Evolutionary conservation across 2,888 invertebrate species (phyloP).

Genomic region (Chrysolina haemoptera): DNA sequence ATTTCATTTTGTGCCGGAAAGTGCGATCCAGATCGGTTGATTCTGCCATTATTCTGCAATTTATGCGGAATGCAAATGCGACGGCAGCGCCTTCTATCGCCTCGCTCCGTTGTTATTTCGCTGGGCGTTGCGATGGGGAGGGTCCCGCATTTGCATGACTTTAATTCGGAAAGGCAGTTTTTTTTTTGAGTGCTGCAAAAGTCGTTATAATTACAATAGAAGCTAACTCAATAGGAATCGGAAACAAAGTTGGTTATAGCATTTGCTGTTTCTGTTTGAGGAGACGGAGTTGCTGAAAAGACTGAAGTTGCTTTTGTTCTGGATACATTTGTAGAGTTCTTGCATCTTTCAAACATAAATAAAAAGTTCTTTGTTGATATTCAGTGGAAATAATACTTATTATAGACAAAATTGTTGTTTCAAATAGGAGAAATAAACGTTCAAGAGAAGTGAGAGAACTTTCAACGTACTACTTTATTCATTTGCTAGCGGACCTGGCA

Average conservation of each 20-base stretch:
- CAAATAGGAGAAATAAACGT: too few species aligned
- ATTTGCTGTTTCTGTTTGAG: neutral
- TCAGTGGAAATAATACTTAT: too few species aligned
- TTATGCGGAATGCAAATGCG: constrained; percentile 19
- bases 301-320: neutral
- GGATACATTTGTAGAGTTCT: too few species aligned
- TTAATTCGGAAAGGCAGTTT: neutral
- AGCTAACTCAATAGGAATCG: neutral
- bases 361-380: too few species aligned
- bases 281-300: neutral
- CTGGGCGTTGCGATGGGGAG: neutral
- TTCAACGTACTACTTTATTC: too few species aligned
- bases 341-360: too few species aligned
- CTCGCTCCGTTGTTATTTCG: constrained; percentile 1
- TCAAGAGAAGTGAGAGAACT: too few species aligned
- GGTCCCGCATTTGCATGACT: constrained; percentile 10
- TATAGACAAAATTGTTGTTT: too few species aligned
- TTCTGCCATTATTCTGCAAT: constrained; percentile 22
- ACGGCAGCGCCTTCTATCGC: neutral
- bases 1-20: constrained; percentile 25
- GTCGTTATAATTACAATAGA: constrained; percentile 3
- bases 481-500: too few species aligned
- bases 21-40: constrained; percentile 21
- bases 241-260: neutral
- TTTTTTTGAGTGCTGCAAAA: neutral